Conservation (phyloP, 1,140 invertebrate species). For the Ooceraea biroi region DNA sequence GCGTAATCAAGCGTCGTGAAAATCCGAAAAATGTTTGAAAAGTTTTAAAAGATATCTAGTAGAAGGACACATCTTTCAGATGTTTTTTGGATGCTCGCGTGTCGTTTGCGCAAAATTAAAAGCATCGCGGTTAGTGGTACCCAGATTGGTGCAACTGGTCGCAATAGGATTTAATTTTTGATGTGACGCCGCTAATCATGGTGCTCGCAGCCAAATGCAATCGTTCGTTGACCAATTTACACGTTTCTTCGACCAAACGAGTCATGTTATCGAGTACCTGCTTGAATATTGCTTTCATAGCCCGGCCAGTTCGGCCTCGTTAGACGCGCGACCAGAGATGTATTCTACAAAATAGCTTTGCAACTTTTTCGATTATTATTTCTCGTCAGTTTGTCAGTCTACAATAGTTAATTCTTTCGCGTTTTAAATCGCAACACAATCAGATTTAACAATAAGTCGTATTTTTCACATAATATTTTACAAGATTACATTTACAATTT, state of each 20-base stretch:
- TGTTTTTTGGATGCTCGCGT: not conserved
- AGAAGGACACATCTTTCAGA: not conserved
- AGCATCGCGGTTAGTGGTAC: not conserved
- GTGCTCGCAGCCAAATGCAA: constrained; percentile 69
- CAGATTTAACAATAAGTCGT: not conserved
- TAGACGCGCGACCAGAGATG: constrained; percentile 30
- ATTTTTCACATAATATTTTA: not conserved
- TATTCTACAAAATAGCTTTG: constrained; percentile 30
- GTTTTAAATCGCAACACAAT: not conserved
- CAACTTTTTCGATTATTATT: not conserved
- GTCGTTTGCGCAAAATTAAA: not conserved
- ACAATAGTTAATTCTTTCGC: not conserved
- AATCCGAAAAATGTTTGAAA: not conserved
- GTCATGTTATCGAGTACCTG: constrained; percentile 68
- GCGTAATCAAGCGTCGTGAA: not conserved
- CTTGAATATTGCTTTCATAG: constrained; percentile 67
- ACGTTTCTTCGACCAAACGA: constrained; percentile 70
- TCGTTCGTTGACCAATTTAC: constrained; percentile 78
- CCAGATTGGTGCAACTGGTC: not conserved
- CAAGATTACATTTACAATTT: constrained; percentile 11
- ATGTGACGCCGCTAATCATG: constrained; percentile 6
- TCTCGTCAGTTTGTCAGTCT: not conserved
- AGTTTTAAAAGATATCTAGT: not conserved
- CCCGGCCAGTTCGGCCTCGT: not conserved
- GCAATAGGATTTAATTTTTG: constrained; percentile 52